A percentile compares a stretch with the other conserved stretches of the same genome.
Conservation (phyloP, 2,888 invertebrate species). For the Polymixis flavicincta region DNA sequence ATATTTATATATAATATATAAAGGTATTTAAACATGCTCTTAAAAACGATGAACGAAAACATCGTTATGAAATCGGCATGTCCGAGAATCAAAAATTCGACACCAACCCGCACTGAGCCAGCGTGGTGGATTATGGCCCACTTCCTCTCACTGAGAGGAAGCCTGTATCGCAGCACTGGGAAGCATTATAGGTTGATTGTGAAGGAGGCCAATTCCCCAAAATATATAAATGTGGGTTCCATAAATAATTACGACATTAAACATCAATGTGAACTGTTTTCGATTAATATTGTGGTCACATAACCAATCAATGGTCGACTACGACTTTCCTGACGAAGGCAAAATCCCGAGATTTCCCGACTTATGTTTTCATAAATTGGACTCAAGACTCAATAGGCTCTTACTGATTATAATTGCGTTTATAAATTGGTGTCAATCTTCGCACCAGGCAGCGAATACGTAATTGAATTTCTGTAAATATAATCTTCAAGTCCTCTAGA, state of each 20-base stretch:
- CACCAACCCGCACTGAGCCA: no score
- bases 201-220: not conserved
- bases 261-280: slow-evolving; percentile 25
- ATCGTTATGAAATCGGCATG: no score
- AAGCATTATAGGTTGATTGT: no score
- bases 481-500: slow-evolving; percentile 18
- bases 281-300: slow-evolving; percentile 45
- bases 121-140: no score
- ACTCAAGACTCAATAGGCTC: slow-evolving; percentile 39
- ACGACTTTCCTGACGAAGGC: slow-evolving; percentile 10
- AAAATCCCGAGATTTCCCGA: slow-evolving; percentile 17
- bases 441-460: slow-evolving; percentile 23
- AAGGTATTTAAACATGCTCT: no score
- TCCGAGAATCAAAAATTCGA: no score
- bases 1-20: not conserved
- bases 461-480: slow-evolving; percentile 47
- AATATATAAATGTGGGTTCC: not conserved
- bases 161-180: no score
- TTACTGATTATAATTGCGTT: slow-evolving; percentile 57
- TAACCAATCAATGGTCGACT: slow-evolving; percentile 32
- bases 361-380: slow-evolving; percentile 48
- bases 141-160: no score
- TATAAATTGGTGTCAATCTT: slow-evolving; percentile 53
- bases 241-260: not conserved
- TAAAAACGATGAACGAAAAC: no score